Base-by-base conservation (phyloP, 2,113 vertebrate species). In the Heterochromis multidens region DNA sequence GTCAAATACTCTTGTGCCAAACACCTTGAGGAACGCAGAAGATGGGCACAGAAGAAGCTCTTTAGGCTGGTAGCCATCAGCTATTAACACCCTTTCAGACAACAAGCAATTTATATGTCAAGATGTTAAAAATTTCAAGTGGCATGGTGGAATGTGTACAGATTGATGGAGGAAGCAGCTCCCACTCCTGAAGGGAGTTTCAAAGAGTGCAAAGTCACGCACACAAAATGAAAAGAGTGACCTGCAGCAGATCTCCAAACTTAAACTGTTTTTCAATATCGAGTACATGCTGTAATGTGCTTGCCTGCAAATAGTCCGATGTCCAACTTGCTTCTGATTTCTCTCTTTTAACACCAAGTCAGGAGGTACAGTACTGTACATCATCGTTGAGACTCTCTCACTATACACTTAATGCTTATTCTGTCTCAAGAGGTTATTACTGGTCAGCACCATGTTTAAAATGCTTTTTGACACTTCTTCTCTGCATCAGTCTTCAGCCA, bases 1-100 rank as follows among this genome's bases (percentile, higher is more conserved):
- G 61, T 49, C 74, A 86, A 87, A 76, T 83, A 2, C 79, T 88
- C 58, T 72, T 21, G 77, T 25, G 90, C 88, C 92, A 91, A 91
- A 91, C 85, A 19, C 62, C 11, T 82, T 43, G 57, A 82, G 89
- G 92, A 94, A 92, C 93, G 90, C 77, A 86, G 14, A 77, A 58
- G 59, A 65, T 12, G 74, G 80, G 89, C 78, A 85, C 12, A 23
- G 80, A 77, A 77, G 25, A 5, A 0, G 61, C 17, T 40, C 29
- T 70, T 79, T 60, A 77, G 49, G n/a, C 46, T 70, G 79, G 77
- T 56, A 80, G 37, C 61, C 46, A 33, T 87, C 72, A 80, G 74
- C 37, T 10, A 82, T 85, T 88, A 81, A 85, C 80, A 84, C 89
- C 74, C 29, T 87, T 62, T 74, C 43, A 86, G 59, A 84, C 81